Evolutionary conservation across 2,113 vertebrate genomes (phyloP), one percentile per base, ranked within the genome.

Genomic region (Hippolais icterina): DNA sequence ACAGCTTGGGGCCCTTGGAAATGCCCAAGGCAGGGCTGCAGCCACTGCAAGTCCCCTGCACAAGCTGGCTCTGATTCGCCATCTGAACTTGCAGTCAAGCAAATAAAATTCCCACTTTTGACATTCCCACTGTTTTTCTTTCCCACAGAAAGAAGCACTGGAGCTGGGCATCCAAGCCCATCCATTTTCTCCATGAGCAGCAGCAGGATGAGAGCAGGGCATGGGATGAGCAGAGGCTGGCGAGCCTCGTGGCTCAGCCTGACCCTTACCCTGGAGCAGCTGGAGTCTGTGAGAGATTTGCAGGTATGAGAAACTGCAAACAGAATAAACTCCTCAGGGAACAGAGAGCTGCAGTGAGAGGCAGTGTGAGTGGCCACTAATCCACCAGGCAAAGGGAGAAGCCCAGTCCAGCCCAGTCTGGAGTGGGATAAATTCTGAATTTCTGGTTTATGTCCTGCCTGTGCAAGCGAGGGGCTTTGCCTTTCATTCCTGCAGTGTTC

Each of bases 401-500:
- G 76, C 35, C 42, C 59, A 57, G 49, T 19, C 49, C 63, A 69
- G 65, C 53, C 81, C 70, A 21, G 84, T 13, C 5, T 0, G 24
- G 59, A 63, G 63, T 3, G 37, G 90, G 70, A 90, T 93, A 10
- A 87, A 74, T 77, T 79, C 71, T 0, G 2, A 6, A 46, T 42
- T 87, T 80, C 92, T 97, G 90, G 17, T 93, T 94, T 87, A 70
- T 83, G 80, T 96, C 88, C 64, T 80, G 79, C 29, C 90, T 87
- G 74, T 79, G 61, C n/a, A 28, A 63, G 52, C 0, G 1, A 82
- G 82, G 61, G 82, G 61, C 85, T 44, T 57, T 2, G 28, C 42
- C 61, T 3, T 54, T 92, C 46, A 22, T 50, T 88, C 78, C 85
- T 90, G 63, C 0, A 0, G 52, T 0, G 4, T 10, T 93, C 88